Evolutionary conservation across 1,140 invertebrate species (phyloP).

Genomic region (Homarus americanus): DNA sequence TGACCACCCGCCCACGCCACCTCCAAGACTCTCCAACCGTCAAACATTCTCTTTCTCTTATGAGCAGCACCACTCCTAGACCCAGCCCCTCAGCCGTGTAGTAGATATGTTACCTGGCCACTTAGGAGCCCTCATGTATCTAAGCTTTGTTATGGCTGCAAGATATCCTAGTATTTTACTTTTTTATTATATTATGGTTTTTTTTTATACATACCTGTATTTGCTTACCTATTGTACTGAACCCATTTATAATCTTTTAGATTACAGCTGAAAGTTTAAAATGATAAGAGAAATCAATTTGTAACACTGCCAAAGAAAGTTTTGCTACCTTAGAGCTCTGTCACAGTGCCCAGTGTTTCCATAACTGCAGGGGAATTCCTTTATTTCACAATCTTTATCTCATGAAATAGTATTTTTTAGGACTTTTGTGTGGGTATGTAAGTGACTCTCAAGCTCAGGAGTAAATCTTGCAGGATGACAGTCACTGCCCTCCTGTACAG

Average conservation of each 20-base stretch:
- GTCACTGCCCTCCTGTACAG: neutral
- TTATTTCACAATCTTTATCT: conserved; percentile 23
- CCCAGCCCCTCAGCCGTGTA: conserved; percentile 29
- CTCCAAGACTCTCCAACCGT: conserved; percentile 56
- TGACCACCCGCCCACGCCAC: conserved; percentile 67
- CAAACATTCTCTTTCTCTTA: conserved; percentile 66
- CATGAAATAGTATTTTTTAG: conserved; percentile 7
- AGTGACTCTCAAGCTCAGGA: conserved; percentile 22
- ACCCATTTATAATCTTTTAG: neutral
- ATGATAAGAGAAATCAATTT: conserved; percentile 8
- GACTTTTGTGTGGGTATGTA: neutral
- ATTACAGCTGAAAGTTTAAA: neutral
- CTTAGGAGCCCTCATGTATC: conserved; percentile 37
- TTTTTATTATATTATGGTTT: conserved; percentile 38
- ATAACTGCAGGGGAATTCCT: conserved; percentile 36
- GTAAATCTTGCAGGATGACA: conserved; percentile 10
- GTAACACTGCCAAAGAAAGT: conserved; percentile 39
- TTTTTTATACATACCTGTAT: neutral
- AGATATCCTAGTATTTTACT: conserved; percentile 7
- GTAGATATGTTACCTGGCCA: conserved; percentile 34
- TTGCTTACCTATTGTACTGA: conserved; percentile 13
- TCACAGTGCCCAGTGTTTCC: conserved; percentile 18
- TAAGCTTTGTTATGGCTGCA: conserved; percentile 49
- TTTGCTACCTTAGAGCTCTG: conserved; percentile 35
- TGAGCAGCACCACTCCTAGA: conserved; percentile 70